Percentiles rank a stretch among this genome's conserved stretches.
Conservation (phyloP, 2,888 invertebrate genomes). For the Apodemia hepburni region DNA sequence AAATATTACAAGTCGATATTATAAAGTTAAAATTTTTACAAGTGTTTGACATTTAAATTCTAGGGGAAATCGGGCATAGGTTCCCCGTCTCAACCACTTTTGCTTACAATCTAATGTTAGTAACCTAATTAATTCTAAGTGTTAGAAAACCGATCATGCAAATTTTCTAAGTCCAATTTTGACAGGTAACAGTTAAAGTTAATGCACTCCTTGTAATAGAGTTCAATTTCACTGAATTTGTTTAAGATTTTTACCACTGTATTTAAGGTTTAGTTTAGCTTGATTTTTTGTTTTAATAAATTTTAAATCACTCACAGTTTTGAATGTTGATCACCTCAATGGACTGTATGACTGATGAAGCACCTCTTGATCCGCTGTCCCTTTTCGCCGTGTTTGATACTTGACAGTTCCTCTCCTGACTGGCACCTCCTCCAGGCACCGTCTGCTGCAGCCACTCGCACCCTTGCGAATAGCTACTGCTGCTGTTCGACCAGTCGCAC, state of each 20-base stretch:
- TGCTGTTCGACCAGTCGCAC: neutral
- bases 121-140: neutral
- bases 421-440: neutral
- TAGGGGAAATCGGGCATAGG: neutral
- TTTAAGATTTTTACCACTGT: neutral
- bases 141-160: neutral
- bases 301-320: neutral
- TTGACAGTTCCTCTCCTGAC: neutral
- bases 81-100: conserved; percentile 4
- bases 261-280: neutral
- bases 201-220: conserved; percentile 1
- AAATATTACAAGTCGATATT: neutral
- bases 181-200: neutral
- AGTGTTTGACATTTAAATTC: neutral
- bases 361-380: neutral
- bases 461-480: neutral
- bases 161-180: neutral
- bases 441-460: neutral
- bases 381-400: neutral
- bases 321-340: neutral
- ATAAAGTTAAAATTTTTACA: neutral
- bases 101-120: conserved; percentile 1
- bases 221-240: neutral
- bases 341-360: neutral
- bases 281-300: neutral